Conservation (phyloP, 2,797 vertebrate genomes). For the Ibycter americanus region DNA sequence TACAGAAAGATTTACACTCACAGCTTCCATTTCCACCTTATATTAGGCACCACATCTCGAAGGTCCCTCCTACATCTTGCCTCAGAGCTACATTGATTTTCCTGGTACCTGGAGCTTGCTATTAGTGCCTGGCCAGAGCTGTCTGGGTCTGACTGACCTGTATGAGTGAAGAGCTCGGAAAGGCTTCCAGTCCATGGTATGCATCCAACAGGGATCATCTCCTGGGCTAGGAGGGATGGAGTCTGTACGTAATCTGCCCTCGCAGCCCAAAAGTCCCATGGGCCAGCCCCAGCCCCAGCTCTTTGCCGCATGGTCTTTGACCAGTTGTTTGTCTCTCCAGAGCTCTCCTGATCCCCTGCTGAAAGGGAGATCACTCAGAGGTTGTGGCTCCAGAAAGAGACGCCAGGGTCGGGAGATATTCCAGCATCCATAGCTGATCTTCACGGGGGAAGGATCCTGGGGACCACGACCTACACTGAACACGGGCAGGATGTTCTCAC, state of each 20-base stretch:
- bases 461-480: background rate
- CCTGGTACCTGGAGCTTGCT: background rate
- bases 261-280: background rate
- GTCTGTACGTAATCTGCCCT: background rate
- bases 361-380: background rate
- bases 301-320: background rate
- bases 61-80: background rate
- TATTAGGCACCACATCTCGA: background rate
- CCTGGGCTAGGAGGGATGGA: background rate
- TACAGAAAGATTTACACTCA: background rate
- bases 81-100: background rate
- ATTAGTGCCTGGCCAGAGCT: background rate
- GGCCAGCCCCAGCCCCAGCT: background rate
- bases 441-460: background rate
- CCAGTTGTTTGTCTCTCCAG: background rate
- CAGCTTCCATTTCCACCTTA: background rate
- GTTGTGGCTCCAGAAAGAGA: background rate
- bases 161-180: background rate
- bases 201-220: background rate
- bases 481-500: background rate
- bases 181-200: background rate
- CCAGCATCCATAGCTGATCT: background rate
- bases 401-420: background rate
- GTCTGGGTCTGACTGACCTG: fast-evolving
- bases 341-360: background rate